These are phyloP conservation scores for Apamea sordens DNA, from an alignment of 2,888 invertebrate species.

Conservation along the genomic window DNA sequence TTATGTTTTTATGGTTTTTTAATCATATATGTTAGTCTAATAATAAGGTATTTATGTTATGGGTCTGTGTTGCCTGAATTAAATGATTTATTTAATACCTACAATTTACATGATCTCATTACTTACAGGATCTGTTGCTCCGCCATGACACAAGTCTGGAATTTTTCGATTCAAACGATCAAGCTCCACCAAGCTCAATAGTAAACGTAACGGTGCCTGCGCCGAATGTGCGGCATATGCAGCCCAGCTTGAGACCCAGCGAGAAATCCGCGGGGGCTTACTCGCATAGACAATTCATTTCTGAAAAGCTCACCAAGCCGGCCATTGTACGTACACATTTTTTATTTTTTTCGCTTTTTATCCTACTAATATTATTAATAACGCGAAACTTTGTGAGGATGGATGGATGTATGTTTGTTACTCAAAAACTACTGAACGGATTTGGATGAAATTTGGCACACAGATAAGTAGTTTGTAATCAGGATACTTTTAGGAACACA, in stretches of 20 bases:
- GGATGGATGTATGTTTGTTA: too few relatives aligned
- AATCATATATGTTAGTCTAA: background rate
- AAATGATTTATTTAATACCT: background rate
- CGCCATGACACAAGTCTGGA: slow-evolving; percentile 76
- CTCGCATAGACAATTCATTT: slow-evolving; percentile 73
- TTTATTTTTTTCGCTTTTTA: background rate
- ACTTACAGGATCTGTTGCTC: slow-evolving; percentile 74
- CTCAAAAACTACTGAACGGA: too few relatives aligned
- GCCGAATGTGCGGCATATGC: slow-evolving; percentile 33
- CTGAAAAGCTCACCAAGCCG: slow-evolving; percentile 69
- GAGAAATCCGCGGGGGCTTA: slow-evolving; percentile 74
- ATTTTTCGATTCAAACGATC: slow-evolving; percentile 56
- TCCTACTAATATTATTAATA: too few relatives aligned
- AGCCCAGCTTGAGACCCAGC: slow-evolving; percentile 71
- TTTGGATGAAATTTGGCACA: too few relatives aligned
- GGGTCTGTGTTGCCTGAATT: background rate
- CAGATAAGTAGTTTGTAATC: too few relatives aligned
- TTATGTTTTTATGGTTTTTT: background rate
- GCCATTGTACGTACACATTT: slow-evolving; percentile 58
- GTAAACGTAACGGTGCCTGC: slow-evolving; percentile 60
- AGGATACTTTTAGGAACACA: too few relatives aligned
- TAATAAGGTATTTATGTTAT: background rate
- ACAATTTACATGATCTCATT: background rate
- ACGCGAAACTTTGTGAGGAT: too few relatives aligned
- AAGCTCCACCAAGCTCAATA: slow-evolving; percentile 53